phyloP scores from a whole-genome alignment of 2,888 invertebrate genomes.

The Brenthis hecate region DNA sequence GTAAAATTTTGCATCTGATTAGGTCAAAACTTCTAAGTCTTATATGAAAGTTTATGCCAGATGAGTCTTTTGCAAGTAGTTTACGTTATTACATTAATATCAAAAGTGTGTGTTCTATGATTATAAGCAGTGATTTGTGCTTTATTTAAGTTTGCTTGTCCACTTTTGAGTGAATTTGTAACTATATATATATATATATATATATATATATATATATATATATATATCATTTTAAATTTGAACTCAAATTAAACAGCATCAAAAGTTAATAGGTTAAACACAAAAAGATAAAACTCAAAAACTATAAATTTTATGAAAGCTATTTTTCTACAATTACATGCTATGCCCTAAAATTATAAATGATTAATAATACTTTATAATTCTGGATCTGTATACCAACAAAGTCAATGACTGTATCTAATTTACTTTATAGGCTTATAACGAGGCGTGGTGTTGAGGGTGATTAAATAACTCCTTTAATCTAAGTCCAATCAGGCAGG shows the following conservation, averaged over 20 bases:
- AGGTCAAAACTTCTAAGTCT: slow-evolving; percentile 55
- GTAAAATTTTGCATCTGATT: slow-evolving; percentile 68
- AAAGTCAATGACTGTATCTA: slow-evolving; percentile 1
- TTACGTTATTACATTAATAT: too few species aligned
- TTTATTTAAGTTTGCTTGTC: too few species aligned
- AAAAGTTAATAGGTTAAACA: too few species aligned
- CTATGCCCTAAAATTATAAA: neutral
- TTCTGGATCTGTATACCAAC: neutral
- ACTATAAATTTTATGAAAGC: neutral
- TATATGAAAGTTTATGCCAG: slow-evolving; percentile 30
- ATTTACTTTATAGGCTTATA: slow-evolving; percentile 24
- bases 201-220: too few species aligned
- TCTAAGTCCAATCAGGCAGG: slow-evolving; percentile 57
- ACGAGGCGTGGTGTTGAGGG: slow-evolving; percentile 47
- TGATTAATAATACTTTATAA: neutral
- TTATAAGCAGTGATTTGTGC: too few species aligned
- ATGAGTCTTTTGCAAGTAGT: too few species aligned
- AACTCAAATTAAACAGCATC: too few species aligned
- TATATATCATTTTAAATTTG: too few species aligned
- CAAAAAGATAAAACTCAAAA: too few species aligned
- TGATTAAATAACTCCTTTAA: slow-evolving; percentile 64
- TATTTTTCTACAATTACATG: neutral
- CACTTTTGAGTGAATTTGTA: too few species aligned
- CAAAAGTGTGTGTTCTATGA: too few species aligned
- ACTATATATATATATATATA: too few species aligned